Evolutionary conservation across 2,113 vertebrate species (phyloP).

Genomic region (Crotalus tigris): DNA sequence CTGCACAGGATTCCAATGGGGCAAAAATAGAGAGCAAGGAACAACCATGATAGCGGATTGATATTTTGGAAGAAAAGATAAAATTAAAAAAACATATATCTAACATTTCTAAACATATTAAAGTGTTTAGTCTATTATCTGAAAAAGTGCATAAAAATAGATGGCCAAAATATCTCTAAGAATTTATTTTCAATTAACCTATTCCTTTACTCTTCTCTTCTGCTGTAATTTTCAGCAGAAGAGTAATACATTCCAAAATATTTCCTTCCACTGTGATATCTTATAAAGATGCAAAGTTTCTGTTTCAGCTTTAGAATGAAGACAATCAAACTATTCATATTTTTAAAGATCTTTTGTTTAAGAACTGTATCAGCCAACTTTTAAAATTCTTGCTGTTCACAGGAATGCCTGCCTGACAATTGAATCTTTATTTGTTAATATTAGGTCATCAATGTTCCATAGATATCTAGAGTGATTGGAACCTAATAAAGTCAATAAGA

Average conservation of each 20-base stretch:
- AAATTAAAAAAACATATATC: not conserved
- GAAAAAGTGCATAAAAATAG: not conserved
- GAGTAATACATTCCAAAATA: not conserved
- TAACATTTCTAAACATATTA: not conserved
- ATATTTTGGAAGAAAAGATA: not conserved
- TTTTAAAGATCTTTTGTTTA: not conserved
- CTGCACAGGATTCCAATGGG: not conserved
- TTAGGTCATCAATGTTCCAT: not conserved
- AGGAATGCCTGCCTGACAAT: not conserved
- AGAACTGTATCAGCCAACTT: slow-evolving; percentile 6
- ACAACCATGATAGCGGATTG: not conserved
- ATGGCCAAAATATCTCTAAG: not conserved
- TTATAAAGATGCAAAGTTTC: not conserved
- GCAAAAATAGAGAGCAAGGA: not conserved
- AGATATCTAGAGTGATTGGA: not conserved
- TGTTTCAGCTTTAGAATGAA: not conserved
- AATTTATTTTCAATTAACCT: not conserved
- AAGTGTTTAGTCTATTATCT: not conserved
- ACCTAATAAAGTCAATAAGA: not conserved
- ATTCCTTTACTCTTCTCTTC: not conserved
- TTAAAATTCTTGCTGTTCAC: not conserved
- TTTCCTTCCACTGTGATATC: not conserved
- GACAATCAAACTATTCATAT: slow-evolving; percentile 3
- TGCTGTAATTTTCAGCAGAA: not conserved
- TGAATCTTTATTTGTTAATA: slow-evolving; percentile 25